These are phyloP conservation scores for Ormyrus pomaceus DNA, from an alignment of 2,888 invertebrate genomes.

Conservation along the genomic window DNA sequence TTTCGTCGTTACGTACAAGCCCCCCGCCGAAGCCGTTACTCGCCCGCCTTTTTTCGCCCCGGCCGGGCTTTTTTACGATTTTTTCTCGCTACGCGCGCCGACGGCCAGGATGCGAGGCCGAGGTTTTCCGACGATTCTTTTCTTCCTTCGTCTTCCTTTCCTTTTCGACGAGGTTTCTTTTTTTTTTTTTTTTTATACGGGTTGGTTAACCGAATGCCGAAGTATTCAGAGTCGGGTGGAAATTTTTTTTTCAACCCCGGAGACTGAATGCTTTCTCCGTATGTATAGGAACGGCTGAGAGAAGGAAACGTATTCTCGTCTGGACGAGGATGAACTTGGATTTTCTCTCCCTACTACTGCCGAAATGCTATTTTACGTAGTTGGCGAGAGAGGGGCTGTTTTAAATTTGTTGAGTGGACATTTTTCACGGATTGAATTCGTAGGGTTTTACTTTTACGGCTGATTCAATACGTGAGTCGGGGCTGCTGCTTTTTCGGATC, in stretches of 20 bases:
- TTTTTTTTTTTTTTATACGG: constrained; percentile 10
- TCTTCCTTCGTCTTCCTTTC: neutral
- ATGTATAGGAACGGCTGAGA: neutral
- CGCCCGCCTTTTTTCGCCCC: neutral
- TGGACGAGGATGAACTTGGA: constrained; percentile 14
- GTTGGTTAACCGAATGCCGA: constrained; percentile 37
- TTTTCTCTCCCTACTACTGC: neutral
- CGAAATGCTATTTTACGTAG: neutral
- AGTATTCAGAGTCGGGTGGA: constrained; percentile 13
- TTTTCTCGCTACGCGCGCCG: constrained; percentile 1
- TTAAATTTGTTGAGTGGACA: neutral
- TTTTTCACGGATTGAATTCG: neutral
- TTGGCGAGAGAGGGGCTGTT: neutral
- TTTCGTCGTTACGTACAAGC: neutral
- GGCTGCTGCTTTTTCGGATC: too few species aligned
- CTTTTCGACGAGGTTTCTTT: neutral
- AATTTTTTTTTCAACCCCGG: neutral
- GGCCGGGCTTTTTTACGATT: constrained; percentile 11
- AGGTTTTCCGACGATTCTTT: constrained; percentile 1
- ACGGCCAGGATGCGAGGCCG: neutral
- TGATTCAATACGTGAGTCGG: too few species aligned
- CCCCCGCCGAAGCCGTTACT: too few species aligned
- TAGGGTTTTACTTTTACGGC: too few species aligned
- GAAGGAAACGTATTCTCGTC: neutral
- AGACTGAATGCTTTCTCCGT: neutral